Percentiles rank a stretch among this genome's conserved stretches.
phyloP scores from a whole-genome alignment of 2,797 vertebrate species.

The Clarias platycephalus region DNA sequence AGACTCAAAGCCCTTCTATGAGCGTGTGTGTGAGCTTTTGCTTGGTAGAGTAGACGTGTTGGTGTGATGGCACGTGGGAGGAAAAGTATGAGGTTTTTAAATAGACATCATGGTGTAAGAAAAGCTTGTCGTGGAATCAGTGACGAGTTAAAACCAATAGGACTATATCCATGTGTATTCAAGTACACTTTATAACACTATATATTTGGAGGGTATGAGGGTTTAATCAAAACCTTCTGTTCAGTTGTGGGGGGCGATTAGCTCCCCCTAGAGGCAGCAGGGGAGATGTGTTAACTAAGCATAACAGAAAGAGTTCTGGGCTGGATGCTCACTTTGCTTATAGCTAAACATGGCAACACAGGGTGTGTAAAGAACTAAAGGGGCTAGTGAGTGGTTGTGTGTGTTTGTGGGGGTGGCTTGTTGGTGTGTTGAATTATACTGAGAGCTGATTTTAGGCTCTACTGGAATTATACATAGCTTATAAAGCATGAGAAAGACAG shows the following conservation, averaged over 20 bases:
- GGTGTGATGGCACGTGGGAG: background rate
- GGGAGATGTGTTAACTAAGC: slow-evolving; percentile 28
- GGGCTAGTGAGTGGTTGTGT: slow-evolving; percentile 14
- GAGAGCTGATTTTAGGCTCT: background rate
- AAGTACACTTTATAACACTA: background rate
- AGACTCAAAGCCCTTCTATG: background rate
- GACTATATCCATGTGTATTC: background rate
- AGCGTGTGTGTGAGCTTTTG: background rate
- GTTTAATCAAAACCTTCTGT: slow-evolving; percentile 23
- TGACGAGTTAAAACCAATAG: background rate
- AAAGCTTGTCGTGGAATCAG: background rate
- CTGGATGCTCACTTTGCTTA: slow-evolving; percentile 32
- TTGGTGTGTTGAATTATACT: slow-evolving; percentile 4
- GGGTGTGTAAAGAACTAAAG: slow-evolving; percentile 33
- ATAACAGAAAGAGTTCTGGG: slow-evolving; percentile 29
- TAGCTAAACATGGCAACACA: slow-evolving; percentile 47
- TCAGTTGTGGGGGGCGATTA: background rate
- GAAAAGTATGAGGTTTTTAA: background rate
- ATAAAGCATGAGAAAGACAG: background rate
- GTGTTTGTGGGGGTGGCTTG: background rate
- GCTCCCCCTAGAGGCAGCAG: slow-evolving; percentile 31
- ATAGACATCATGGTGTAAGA: background rate
- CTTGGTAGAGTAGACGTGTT: too few relatives aligned
- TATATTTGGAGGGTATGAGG: background rate
- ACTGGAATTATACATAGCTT: background rate